Percentiles rank a stretch among this genome's conserved stretches.
phyloP scores from a whole-genome alignment of 2,888 invertebrate genomes.

The Spilosoma lubricipeda region DNA sequence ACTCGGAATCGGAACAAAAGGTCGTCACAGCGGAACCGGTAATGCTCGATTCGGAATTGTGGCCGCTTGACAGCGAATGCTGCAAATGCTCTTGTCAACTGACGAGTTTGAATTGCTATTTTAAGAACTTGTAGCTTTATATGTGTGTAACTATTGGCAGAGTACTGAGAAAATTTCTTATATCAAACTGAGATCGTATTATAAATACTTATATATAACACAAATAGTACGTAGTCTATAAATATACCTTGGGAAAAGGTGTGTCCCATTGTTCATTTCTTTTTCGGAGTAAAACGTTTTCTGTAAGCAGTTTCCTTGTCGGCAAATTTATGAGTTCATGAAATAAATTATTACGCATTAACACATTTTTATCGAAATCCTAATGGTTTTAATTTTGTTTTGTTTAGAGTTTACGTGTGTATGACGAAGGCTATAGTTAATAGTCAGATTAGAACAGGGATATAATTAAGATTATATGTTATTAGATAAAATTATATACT shows the following conservation, averaged over 20 bases:
- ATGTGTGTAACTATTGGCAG: conserved; percentile 16
- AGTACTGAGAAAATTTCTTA: not conserved
- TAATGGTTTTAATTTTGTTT: conserved; percentile 6
- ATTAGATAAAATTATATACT: too few relatives aligned
- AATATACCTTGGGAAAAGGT: not conserved
- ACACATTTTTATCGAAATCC: not conserved
- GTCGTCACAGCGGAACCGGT: conserved; percentile 71
- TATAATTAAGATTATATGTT: too few relatives aligned
- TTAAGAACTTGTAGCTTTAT: conserved; percentile 45
- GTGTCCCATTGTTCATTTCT: not conserved
- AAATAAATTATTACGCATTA: not conserved
- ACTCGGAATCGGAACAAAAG: conserved; percentile 69
- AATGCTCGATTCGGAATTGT: conserved; percentile 75
- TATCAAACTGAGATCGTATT: conserved; percentile 3
- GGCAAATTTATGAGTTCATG: not conserved
- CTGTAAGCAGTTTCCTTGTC: not conserved
- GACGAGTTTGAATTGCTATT: conserved; percentile 56
- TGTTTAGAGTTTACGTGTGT: not conserved
- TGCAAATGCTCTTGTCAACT: conserved; percentile 63
- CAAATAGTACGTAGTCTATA: not conserved
- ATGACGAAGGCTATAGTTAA: not conserved
- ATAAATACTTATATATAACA: not conserved
- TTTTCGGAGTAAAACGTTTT: not conserved
- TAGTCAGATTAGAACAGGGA: not conserved
- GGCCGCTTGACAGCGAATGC: conserved; percentile 57